These are phyloP conservation scores for Sinonovacula constricta DNA, from an alignment of 1,140 invertebrate genomes.

Conservation along the genomic window DNA sequence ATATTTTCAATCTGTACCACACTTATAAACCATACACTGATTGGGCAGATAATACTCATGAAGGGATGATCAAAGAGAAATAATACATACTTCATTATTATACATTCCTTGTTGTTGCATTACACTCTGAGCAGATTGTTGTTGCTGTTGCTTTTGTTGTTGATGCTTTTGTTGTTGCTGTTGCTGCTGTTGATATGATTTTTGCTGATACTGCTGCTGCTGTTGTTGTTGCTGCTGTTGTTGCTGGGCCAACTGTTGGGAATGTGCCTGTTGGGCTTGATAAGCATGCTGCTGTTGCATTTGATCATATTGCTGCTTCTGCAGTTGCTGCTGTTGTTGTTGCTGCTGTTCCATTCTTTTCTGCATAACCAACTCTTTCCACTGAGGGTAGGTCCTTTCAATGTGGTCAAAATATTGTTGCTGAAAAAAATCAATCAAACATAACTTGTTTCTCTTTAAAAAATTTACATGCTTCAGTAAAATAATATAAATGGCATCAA, in stretches of 20 bases:
- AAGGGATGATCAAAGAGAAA: no score
- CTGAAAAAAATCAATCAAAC: slow-evolving; percentile 10
- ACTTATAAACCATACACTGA: no score
- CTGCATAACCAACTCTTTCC: slow-evolving; percentile 66
- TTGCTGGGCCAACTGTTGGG: slow-evolving; percentile 42
- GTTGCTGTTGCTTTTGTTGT: slow-evolving; percentile 8
- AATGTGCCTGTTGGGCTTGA: slow-evolving; percentile 8
- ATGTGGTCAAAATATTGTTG: slow-evolving; percentile 57
- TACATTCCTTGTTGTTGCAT: no score
- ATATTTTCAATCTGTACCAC: no score
- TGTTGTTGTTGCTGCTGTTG: slow-evolving; percentile 24
- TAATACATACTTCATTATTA: no score
- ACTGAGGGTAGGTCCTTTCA: slow-evolving; percentile 73
- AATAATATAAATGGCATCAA: no score
- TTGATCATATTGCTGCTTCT: slow-evolving; percentile 18
- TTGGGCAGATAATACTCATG: no score
- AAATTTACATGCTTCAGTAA: no score
- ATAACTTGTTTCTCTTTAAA: no score
- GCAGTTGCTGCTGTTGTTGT: slow-evolving; percentile 37
- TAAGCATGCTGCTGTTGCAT: slow-evolving; percentile 25
- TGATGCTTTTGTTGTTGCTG: slow-evolving; percentile 29
- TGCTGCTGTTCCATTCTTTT: slow-evolving; percentile 51
- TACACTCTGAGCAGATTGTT: no score
- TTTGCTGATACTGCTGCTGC: slow-evolving; percentile 29
- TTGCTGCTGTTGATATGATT: slow-evolving; percentile 28